These are phyloP conservation scores for Heliornis fulica DNA, from an alignment of 2,113 vertebrate species.

Conservation along the genomic window DNA sequence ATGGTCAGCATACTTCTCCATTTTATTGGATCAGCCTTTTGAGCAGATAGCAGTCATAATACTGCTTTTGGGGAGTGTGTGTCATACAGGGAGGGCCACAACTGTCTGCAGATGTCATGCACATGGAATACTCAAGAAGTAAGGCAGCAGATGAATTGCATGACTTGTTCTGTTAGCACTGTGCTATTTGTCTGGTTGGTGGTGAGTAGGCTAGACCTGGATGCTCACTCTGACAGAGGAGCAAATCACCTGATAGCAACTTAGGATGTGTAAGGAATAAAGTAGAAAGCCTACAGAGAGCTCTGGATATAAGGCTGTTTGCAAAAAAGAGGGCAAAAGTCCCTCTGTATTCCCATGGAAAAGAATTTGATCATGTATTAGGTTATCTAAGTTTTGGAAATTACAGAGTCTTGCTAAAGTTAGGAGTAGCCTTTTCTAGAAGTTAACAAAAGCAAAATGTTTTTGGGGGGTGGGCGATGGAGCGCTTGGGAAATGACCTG, in stretches of 20 bases:
- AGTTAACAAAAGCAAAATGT: background rate
- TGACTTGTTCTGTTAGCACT: background rate
- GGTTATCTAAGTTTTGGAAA: background rate
- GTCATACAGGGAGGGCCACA: background rate
- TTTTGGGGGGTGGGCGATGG: no score
- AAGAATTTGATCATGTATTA: background rate
- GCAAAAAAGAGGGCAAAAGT: background rate
- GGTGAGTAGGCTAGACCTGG: background rate
- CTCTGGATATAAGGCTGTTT: background rate
- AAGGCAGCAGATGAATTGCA: background rate
- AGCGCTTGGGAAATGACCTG: accelerated
- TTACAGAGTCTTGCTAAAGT: background rate
- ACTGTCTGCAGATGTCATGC: background rate
- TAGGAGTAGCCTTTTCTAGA: background rate
- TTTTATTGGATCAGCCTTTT: background rate
- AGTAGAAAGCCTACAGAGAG: background rate
- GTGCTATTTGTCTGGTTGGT: background rate
- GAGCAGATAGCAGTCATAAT: background rate
- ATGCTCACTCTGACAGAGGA: background rate
- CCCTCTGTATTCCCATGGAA: background rate
- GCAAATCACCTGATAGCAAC: background rate
- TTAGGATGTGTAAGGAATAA: background rate
- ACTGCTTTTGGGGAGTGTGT: background rate
- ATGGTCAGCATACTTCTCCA: background rate
- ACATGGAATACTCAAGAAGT: background rate